phyloP scores from a whole-genome alignment of 1,140 invertebrate species.

The Cylas formicarius region DNA sequence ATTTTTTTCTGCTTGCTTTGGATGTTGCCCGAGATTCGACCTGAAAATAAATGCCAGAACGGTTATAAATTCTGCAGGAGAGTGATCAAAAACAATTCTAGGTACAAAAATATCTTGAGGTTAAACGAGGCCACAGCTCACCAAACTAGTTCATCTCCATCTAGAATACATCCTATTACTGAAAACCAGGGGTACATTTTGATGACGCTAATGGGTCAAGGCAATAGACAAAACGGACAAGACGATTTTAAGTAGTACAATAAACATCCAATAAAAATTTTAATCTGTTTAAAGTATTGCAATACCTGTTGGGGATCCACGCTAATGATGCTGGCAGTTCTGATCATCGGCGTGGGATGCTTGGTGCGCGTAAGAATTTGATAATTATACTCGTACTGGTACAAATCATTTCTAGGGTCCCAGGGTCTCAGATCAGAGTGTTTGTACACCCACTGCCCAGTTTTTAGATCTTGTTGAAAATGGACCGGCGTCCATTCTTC shows the following conservation, averaged over 20 bases:
- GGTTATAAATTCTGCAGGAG: too few species aligned
- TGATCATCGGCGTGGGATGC: slow-evolving; percentile 62
- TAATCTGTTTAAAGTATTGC: slow-evolving; percentile 2
- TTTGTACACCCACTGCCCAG: slow-evolving; percentile 65
- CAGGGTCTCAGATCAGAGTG: slow-evolving; percentile 68
- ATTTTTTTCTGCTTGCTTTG: slow-evolving; percentile 33
- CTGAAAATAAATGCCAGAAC: slow-evolving; percentile 3
- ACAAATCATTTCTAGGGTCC: slow-evolving; percentile 74
- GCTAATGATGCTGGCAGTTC: slow-evolving; percentile 55
- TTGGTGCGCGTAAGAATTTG: slow-evolving; percentile 64
- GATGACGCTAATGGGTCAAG: too few species aligned
- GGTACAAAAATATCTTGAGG: too few species aligned
- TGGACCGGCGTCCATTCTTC: slow-evolving; percentile 61
- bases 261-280: slow-evolving; percentile 8
- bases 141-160: too few species aligned
- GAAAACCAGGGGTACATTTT: too few species aligned
- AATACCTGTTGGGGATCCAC: slow-evolving; percentile 46
- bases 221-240: too few species aligned
- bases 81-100: too few species aligned
- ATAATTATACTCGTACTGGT: slow-evolving; percentile 71
- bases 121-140: too few species aligned
- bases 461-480: slow-evolving; percentile 59
- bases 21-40: slow-evolving; percentile 11
- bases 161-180: too few species aligned
- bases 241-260: too few species aligned